Conservation (phyloP, 1,140 invertebrate genomes). For the Kradibia gibbosae region DNA sequence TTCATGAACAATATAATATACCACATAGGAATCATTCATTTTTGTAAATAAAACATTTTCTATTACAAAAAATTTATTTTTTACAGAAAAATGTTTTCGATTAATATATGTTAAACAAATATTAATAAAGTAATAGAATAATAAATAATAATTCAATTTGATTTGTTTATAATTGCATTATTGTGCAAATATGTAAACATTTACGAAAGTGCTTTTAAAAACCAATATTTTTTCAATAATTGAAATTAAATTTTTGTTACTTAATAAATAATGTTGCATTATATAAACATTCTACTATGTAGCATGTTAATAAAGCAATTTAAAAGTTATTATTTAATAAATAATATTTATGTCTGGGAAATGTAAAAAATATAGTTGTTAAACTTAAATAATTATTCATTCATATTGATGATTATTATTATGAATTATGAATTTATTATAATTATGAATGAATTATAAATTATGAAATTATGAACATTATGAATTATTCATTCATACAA, state of each 20-base stretch:
- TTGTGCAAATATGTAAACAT: background rate
- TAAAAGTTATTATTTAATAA: constrained; percentile 3
- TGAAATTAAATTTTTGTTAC: background rate
- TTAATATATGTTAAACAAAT: background rate
- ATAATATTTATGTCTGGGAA: background rate
- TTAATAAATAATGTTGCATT: background rate
- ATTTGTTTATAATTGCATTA: background rate
- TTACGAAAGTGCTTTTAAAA: background rate
- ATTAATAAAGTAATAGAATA: background rate
- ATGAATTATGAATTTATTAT: background rate
- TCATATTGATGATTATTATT: background rate
- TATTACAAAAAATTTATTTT: constrained; percentile 2
- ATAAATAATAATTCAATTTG: background rate
- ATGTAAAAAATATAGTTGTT: constrained; percentile 22
- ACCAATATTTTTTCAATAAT: background rate
- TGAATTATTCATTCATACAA: too few relatives aligned
- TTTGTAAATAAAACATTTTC: constrained; percentile 6
- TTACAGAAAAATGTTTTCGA: background rate
- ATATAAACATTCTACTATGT: constrained; percentile 12
- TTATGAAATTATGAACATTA: background rate
- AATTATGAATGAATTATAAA: background rate
- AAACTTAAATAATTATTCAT: background rate
- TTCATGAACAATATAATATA: background rate
- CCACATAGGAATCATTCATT: background rate
- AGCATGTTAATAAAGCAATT: constrained; percentile 11